These are phyloP conservation scores for Periophthalmus modestus DNA, from an alignment of 2,113 vertebrate species.

Conservation along the genomic window DNA sequence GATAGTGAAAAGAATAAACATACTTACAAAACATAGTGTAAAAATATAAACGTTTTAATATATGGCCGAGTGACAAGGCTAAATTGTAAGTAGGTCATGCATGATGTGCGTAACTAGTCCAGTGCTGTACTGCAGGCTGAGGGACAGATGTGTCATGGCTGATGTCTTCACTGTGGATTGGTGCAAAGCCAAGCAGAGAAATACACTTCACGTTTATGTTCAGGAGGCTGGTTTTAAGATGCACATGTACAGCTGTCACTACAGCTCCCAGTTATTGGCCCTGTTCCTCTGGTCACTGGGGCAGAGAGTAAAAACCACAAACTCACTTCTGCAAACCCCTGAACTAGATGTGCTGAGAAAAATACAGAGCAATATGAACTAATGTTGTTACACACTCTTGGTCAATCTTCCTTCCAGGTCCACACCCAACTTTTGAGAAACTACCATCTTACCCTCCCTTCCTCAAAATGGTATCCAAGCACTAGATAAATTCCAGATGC, in stretches of 20 bases:
- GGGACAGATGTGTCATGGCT: slow-evolving; percentile 52
- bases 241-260: slow-evolving; percentile 47
- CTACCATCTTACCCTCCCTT: slow-evolving; percentile 32
- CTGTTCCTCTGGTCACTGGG: slow-evolving; percentile 17
- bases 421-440: slow-evolving; percentile 60
- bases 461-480: neutral
- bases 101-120: slow-evolving; percentile 4
- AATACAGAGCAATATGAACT: slow-evolving; percentile 27
- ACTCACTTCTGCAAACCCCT: slow-evolving; percentile 10
- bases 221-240: neutral
- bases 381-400: slow-evolving; percentile 57
- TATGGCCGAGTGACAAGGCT: neutral
- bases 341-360: slow-evolving; percentile 16
- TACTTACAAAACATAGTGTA: no score
- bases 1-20: no score
- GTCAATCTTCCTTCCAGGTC: slow-evolving; percentile 50
- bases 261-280: slow-evolving; percentile 31
- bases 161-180: slow-evolving; percentile 49
- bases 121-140: slow-evolving; percentile 20
- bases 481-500: neutral
- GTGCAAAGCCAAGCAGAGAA: slow-evolving; percentile 14
- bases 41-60: neutral
- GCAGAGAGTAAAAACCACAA: slow-evolving; percentile 29
- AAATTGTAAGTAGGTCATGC: slow-evolving; percentile 45
- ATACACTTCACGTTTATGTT: slow-evolving; percentile 15